Conservation (phyloP, 2,888 invertebrate genomes). For the Gerris lacustris region DNA sequence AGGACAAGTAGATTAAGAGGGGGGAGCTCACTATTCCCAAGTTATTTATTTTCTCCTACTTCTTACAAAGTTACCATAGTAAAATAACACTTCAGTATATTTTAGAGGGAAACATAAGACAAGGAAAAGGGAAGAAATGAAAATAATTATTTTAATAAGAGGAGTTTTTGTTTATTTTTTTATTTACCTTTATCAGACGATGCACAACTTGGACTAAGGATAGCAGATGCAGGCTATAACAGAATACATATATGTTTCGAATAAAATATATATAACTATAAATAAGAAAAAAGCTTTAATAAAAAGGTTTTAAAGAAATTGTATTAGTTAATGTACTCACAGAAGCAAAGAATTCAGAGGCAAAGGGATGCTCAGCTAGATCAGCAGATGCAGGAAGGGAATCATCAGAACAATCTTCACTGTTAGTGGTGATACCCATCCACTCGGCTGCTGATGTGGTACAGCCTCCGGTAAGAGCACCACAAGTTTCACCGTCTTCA, state of each 20-base stretch:
- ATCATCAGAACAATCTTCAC: conserved; percentile 60
- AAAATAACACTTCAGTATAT: no score
- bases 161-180: not conserved
- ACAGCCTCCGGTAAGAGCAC: conserved; percentile 42
- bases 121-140: no score
- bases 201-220: conserved; percentile 55
- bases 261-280: not conserved
- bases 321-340: conserved; percentile 32
- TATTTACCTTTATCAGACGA: conserved; percentile 59
- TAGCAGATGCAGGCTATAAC: conserved; percentile 50
- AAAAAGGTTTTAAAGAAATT: not conserved
- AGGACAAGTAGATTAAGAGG: no score
- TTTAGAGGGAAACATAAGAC: no score
- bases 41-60: no score
- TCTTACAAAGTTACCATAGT: no score
- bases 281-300: not conserved
- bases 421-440: conserved; percentile 80
- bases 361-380: conserved; percentile 43
- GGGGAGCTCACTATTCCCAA: conserved; percentile 5
- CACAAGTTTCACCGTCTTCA: conserved; percentile 22
- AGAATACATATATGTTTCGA: conserved; percentile 16
- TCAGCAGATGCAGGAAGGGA: conserved; percentile 34
- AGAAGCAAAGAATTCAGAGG: conserved; percentile 50
- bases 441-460: conserved; percentile 63
- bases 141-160: no score